A percentile compares a stretch with the other conserved stretches of the same genome.
Evolutionary conservation across 1,140 invertebrate genomes (phyloP).

Genomic region (Drosophila lini): DNA sequence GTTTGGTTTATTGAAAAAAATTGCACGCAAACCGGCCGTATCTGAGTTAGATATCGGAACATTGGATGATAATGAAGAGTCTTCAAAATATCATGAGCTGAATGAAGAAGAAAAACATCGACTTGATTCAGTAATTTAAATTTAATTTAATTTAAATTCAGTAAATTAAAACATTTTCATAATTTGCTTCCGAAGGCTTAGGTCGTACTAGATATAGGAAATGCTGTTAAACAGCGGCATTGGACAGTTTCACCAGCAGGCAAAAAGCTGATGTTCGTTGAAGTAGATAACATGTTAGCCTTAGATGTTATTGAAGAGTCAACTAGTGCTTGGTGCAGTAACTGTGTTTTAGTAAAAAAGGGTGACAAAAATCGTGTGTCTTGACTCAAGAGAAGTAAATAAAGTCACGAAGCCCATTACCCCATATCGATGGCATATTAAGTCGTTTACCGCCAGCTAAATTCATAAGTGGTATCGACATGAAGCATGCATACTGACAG

Average conservation of each 20-base stretch:
- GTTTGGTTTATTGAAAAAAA: too few species aligned
- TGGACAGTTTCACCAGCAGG: not conserved
- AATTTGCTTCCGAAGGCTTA: not conserved
- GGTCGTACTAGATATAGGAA: not conserved
- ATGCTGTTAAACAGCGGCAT: not conserved
- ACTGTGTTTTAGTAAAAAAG: not conserved
- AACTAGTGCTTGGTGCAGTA: not conserved
- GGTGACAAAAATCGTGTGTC: not conserved
- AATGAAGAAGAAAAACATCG: too few species aligned
- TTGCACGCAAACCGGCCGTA: too few species aligned
- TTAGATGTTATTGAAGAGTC: too few species aligned
- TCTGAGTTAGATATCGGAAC: too few species aligned
- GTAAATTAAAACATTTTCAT: conserved; percentile 18
- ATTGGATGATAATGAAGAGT: too few species aligned
- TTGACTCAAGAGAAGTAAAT: not conserved
- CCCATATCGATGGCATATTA: too few species aligned
- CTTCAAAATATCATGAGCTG: too few species aligned
- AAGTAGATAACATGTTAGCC: not conserved
- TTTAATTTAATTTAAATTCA: not conserved
- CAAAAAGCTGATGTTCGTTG: not conserved
- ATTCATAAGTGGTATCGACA: too few species aligned
- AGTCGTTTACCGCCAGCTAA: too few species aligned
- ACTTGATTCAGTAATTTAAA: not conserved
- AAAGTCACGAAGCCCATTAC: too few species aligned
- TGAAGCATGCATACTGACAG: too few species aligned